Evolutionary conservation across 37 sponge, comb jelly and placozoan genomes (phyloP).

Genomic region (Dysidea cf. avara): DNA sequence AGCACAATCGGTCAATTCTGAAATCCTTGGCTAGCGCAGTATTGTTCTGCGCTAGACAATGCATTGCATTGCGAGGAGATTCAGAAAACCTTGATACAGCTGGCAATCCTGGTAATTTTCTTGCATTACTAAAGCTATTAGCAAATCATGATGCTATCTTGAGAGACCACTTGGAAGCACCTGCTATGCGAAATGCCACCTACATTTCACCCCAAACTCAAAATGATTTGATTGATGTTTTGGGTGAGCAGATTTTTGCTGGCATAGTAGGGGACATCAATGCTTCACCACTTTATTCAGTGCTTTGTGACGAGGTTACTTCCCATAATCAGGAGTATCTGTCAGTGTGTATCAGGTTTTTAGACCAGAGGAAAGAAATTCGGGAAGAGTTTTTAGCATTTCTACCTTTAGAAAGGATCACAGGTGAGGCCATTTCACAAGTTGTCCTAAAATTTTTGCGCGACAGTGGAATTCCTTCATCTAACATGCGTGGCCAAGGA

Average conservation of each 20-base stretch:
- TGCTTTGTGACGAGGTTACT: slow-evolving; percentile 52
- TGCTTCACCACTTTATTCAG: no score
- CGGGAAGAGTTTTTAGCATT: slow-evolving; percentile 53
- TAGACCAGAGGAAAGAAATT: slow-evolving; percentile 35
- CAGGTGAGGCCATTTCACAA: slow-evolving; percentile 51
- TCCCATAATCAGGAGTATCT: slow-evolving; percentile 48
- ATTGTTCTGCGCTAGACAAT: slow-evolving; percentile 53
- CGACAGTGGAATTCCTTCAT: slow-evolving; percentile 26
- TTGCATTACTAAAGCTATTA: slow-evolving; percentile 40
- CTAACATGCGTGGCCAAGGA: slow-evolving; percentile 43
- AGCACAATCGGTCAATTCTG: slow-evolving; percentile 47
- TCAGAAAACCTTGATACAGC: slow-evolving; percentile 26
- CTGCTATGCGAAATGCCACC: slow-evolving; percentile 33
- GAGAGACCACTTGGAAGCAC: slow-evolving; percentile 38
- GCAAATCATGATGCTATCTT: slow-evolving; percentile 33
- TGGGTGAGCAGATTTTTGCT: slow-evolving; percentile 46
- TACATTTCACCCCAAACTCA: slow-evolving; percentile 52
- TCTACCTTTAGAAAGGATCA: slow-evolving; percentile 40
- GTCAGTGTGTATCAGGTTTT: slow-evolving; percentile 37
- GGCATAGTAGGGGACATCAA: no score
- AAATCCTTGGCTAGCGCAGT: slow-evolving; percentile 32
- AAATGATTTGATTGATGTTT: slow-evolving; percentile 49
- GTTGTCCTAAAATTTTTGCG: slow-evolving; percentile 31
- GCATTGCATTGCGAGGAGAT: slow-evolving; percentile 60
- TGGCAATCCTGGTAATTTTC: slow-evolving; percentile 61